Evolutionary conservation across 2,888 invertebrate genomes (phyloP).

Genomic region (Hybos culiciformis): DNA sequence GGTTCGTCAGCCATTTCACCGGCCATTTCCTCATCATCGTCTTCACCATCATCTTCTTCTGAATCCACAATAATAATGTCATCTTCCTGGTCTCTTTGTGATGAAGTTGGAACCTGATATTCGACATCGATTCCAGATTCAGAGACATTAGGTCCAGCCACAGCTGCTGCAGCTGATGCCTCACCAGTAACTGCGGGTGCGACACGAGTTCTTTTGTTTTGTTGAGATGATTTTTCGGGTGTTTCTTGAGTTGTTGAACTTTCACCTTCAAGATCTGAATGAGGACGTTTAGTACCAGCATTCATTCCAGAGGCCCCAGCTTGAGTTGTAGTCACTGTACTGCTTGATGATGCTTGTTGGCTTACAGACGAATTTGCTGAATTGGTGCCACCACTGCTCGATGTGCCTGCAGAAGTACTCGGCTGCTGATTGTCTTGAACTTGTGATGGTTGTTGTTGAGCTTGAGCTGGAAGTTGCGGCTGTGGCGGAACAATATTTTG

Average conservation of each 20-base stretch:
- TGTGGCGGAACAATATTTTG: constrained; percentile 23
- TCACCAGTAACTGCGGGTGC: constrained; percentile 25
- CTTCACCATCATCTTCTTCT: constrained; percentile 53
- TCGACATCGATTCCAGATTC: constrained; percentile 51
- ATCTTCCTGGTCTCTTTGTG: constrained; percentile 74
- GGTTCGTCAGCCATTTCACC: constrained; percentile 40
- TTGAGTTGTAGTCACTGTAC: constrained; percentile 54
- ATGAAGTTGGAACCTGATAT: constrained; percentile 74
- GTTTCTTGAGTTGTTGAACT: constrained; percentile 38
- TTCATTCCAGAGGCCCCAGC: constrained; percentile 28
- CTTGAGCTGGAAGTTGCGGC: too few relatives aligned
- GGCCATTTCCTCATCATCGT: constrained; percentile 46
- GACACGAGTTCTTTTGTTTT: constrained; percentile 29
- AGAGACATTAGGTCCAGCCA: constrained; percentile 37
- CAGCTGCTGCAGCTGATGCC: constrained; percentile 20
- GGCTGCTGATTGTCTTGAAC: constrained; percentile 32
- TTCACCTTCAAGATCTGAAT: constrained; percentile 42
- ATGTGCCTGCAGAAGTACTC: constrained; percentile 28
- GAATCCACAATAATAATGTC: constrained; percentile 69
- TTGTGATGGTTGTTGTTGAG: constrained; percentile 22
- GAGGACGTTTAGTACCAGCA: constrained; percentile 42
- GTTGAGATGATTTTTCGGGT: constrained; percentile 27
- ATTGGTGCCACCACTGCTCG: constrained; percentile 15
- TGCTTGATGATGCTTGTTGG: constrained; percentile 44
- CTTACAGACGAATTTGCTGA: constrained; percentile 33